Conservation (phyloP, 2,888 invertebrate genomes). For the Dicyrtomina minuta region DNA sequence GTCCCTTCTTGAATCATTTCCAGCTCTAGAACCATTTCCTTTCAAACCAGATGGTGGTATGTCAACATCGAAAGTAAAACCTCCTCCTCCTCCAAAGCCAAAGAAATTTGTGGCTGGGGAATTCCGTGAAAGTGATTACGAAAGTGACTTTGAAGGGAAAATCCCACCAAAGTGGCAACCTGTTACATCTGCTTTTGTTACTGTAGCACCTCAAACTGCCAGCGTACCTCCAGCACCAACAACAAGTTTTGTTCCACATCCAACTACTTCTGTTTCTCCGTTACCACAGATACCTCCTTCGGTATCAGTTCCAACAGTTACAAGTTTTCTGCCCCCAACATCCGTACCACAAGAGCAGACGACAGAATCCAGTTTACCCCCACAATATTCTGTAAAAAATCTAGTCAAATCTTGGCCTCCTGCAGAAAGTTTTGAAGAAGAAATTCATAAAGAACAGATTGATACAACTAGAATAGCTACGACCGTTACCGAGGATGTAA, state of each 20-base stretch:
- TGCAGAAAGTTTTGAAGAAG: not conserved
- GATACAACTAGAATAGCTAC: not conserved
- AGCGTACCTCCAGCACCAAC: not conserved
- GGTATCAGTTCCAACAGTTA: not conserved
- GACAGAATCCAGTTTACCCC: constrained; percentile 25
- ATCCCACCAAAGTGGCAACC: constrained; percentile 67
- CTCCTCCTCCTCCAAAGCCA: constrained; percentile 61
- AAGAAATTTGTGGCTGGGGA: constrained; percentile 66
- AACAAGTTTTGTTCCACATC: constrained; percentile 42
- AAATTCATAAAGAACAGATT: not conserved
- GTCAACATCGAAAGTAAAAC: constrained; percentile 55
- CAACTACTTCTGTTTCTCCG: not conserved
- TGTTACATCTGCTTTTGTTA: constrained; percentile 60
- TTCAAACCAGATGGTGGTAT: constrained; percentile 7
- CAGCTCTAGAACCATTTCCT: constrained; percentile 11
- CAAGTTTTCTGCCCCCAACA: constrained; percentile 12
- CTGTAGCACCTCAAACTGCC: constrained; percentile 63
- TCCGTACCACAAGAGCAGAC: constrained; percentile 14
- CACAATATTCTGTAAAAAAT: constrained; percentile 13
- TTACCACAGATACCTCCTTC: not conserved
- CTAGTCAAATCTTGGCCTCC: constrained; percentile 37
- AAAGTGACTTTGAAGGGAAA: constrained; percentile 66
- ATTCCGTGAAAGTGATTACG: constrained; percentile 69
- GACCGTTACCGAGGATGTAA: not conserved
- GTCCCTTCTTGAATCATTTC: not conserved